Evolutionary conservation across 2,888 invertebrate species (phyloP).

Genomic region (Patella caerulea): DNA sequence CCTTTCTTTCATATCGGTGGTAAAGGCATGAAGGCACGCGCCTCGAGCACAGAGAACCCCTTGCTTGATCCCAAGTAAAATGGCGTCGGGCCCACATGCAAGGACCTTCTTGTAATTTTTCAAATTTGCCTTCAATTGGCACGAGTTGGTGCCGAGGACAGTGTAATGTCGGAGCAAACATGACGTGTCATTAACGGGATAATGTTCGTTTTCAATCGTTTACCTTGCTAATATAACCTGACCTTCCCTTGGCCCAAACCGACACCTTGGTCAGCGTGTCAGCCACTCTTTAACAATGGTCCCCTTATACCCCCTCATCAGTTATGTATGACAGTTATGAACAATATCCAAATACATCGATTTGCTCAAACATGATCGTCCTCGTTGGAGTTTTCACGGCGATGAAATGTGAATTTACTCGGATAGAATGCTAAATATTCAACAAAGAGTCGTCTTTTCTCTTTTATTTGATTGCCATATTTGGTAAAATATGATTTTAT

Average conservation of each 20-base stretch:
- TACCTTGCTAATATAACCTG: background rate
- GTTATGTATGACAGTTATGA: conserved; percentile 9
- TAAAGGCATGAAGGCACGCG: conserved; percentile 9
- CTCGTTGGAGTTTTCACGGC: background rate
- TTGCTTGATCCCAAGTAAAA: background rate
- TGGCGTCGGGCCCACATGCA: background rate
- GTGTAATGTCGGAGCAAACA: background rate
- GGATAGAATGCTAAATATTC: conserved; percentile 2
- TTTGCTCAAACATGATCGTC: background rate
- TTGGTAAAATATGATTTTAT: background rate
- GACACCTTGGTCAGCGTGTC: conserved; percentile 5
- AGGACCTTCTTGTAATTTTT: conserved; percentile 5
- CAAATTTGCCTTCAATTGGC: background rate
- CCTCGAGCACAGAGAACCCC: background rate
- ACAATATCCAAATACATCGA: conserved; percentile 6
- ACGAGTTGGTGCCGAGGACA: background rate
- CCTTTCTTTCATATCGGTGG: background rate
- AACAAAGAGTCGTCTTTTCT: conserved; percentile 5
- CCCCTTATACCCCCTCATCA: conserved; percentile 2
- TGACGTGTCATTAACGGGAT: conserved; percentile 10
- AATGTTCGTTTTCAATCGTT: conserved; percentile 6
- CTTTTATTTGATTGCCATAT: conserved; percentile 4
- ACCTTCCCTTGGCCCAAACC: background rate
- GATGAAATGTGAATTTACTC: conserved; percentile 7
- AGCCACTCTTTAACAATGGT: background rate